A percentile compares a stretch with the other conserved stretches of the same genome.
Evolutionary conservation across 2,113 vertebrate species (phyloP).

Genomic region (Trichechus manatus): DNA sequence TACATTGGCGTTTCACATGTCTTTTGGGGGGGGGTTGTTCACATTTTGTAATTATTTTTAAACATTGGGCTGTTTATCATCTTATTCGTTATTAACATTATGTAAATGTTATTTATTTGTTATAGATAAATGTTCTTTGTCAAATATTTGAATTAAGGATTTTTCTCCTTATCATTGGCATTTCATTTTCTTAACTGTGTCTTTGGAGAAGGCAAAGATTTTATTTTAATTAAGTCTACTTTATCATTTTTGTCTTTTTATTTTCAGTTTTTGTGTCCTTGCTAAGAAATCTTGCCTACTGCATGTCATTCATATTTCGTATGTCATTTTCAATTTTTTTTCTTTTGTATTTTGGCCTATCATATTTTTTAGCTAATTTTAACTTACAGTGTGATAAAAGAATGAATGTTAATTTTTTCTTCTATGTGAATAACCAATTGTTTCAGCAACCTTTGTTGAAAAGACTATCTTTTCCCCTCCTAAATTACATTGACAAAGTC

Average conservation of each 20-base stretch:
- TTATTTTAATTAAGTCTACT: neutral
- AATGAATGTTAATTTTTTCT: neutral
- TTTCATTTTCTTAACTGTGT: neutral
- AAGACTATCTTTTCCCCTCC: neutral
- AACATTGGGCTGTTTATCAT: neutral
- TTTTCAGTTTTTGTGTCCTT: neutral
- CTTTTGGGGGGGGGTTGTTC: neutral
- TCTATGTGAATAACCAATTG: neutral
- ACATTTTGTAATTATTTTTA: neutral
- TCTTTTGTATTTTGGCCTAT: neutral
- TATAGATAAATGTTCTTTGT: neutral
- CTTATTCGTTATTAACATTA: neutral
- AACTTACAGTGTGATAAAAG: neutral
- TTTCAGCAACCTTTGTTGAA: neutral
- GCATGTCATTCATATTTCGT: neutral
- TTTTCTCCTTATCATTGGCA: no score
- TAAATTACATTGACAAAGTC: neutral
- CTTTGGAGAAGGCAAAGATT: neutral
- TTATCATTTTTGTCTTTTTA: neutral
- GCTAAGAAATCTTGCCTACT: neutral
- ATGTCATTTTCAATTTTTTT: neutral
- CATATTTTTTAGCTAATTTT: neutral
- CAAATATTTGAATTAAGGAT: neutral
- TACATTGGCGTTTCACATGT: neutral
- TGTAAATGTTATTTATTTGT: neutral